Evolutionary conservation across 2,888 invertebrate species (phyloP).

Genomic region (Tortricodes alternella): DNA sequence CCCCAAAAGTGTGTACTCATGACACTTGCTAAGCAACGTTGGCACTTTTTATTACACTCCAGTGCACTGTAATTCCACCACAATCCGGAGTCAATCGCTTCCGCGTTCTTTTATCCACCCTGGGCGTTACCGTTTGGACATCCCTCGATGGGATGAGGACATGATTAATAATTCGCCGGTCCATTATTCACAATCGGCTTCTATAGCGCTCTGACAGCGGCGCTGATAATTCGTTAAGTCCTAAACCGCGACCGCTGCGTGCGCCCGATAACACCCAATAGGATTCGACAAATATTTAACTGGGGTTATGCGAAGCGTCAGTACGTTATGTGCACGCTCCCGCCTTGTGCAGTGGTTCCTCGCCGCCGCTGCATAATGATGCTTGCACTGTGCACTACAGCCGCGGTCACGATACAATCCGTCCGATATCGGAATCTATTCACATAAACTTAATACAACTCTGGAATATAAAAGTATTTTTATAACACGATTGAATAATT

Average conservation of each 20-base stretch:
- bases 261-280: slow-evolving; percentile 69
- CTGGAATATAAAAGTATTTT: not conserved
- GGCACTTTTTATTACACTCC: not conserved
- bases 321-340: slow-evolving; percentile 20
- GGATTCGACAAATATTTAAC: slow-evolving; percentile 60
- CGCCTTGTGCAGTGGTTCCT: slow-evolving; percentile 8
- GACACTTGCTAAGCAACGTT: not conserved
- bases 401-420: not conserved
- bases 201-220: slow-evolving; percentile 65
- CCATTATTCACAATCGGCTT: slow-evolving; percentile 75
- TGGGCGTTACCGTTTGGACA: slow-evolving; percentile 20
- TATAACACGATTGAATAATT: no score
- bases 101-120: slow-evolving; percentile 19
- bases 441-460: no score
- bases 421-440: not conserved
- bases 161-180: slow-evolving; percentile 61
- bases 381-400: slow-evolving; percentile 11
- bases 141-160: slow-evolving; percentile 34
- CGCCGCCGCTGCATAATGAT: slow-evolving; percentile 19
- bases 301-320: slow-evolving; percentile 42
- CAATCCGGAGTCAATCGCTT: not conserved
- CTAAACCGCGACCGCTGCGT: slow-evolving; percentile 71
- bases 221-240: slow-evolving; percentile 75
- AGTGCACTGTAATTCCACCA: not conserved
- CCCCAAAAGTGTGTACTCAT: no score